Base-by-base conservation (phyloP, 1,140 invertebrate genomes). In the Dinoponera quadriceps region DNA sequence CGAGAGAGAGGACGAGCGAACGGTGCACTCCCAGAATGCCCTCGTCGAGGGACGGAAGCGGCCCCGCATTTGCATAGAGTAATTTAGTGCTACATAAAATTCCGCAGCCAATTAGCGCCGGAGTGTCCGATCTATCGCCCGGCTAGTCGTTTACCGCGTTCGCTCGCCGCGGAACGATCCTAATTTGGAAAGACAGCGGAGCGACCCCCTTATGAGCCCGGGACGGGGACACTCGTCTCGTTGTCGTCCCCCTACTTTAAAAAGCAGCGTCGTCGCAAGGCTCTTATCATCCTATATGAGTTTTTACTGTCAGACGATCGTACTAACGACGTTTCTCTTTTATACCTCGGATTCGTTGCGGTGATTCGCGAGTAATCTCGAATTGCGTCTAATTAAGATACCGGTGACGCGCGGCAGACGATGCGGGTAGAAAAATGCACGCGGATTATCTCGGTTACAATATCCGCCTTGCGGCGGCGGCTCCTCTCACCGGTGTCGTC, bases 41-140 rank as follows among this genome's bases (percentile, higher is more conserved):
- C 18, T 49, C 54, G 44, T 75, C 74, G 65, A 49, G 62, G 66
- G 90, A 92, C 90, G 87, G 88, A 91, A 86, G 90, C 75, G 84
- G 60, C 73, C 38, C 38, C 85, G 83, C 91, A 93, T 93, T 93
- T 93, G 93, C 93, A 93, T 93, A 87, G 88, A 90, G 91, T 92
- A 93, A 94, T 94, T 94, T 93, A 93, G 91, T 90, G 92, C 80
- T 88, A 89, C 92, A 91, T 94, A 94, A 94, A 94, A 93, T 92
- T 92, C 88, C 87, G 88, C 77, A 87, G 85, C 84, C 92, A 94
- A 94, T 94, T 94, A 94, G 91, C 91, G 90, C 82, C 84, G 83
- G 65, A 89, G 87, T 89, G 87, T 91, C 89, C 87, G 89, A 91
- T 90, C 89, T 90, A 91, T 89, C 85, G 88, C 82, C 85, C 77